Conservation (phyloP, 2,888 invertebrate genomes). For the Eupeodes latifasciatus region DNA sequence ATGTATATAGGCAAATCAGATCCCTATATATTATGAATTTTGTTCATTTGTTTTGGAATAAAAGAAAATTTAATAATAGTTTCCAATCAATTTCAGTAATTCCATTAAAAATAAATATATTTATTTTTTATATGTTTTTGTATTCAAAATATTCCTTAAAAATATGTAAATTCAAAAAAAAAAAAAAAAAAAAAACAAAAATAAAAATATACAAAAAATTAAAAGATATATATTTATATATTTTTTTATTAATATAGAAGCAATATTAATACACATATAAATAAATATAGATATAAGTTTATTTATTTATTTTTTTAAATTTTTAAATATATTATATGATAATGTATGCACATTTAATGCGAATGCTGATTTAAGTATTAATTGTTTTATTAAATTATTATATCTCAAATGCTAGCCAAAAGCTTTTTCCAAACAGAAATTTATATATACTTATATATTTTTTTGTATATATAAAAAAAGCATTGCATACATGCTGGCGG, state of each 20-base stretch:
- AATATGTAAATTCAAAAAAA: constrained; percentile 17
- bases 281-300: constrained; percentile 26
- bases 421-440: neutral
- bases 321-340: constrained; percentile 16
- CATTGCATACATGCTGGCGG: constrained; percentile 18
- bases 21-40: constrained; percentile 87
- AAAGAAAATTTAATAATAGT: constrained; percentile 57
- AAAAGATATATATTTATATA: constrained; percentile 40
- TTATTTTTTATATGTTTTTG: constrained; percentile 7
- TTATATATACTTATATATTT: neutral
- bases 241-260: constrained; percentile 56
- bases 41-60: constrained; percentile 41
- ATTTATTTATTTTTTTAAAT: constrained; percentile 21
- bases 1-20: constrained; percentile 98
- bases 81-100: constrained; percentile 24
- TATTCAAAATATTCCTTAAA: constrained; percentile 51
- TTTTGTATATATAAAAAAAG: neutral
- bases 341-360: constrained; percentile 63
- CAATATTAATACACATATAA: constrained; percentile 54
- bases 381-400: constrained; percentile 57
- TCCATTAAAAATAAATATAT: constrained; percentile 27
- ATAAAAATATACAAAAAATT: constrained; percentile 34
- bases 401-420: constrained; percentile 44
- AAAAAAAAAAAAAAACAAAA: neutral
- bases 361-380: constrained; percentile 65